These are phyloP conservation scores for Drosophila fungiperda DNA, from an alignment of 2,888 invertebrate genomes.

Conservation along the genomic window DNA sequence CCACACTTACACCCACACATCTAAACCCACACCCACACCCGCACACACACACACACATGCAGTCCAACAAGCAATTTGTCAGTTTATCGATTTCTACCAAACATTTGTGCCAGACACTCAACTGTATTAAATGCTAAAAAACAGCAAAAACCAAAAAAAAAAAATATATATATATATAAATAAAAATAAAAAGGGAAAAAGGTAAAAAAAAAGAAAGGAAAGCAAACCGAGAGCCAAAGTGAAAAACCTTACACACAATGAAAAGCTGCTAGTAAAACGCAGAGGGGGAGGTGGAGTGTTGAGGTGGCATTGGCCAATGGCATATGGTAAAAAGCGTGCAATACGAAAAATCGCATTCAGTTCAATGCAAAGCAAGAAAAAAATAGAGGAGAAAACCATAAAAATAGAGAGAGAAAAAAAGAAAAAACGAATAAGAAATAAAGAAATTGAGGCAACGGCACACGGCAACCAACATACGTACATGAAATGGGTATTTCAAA, in stretches of 20 bases:
- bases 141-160: constrained; percentile 62
- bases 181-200: constrained; percentile 5
- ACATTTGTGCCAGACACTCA: constrained; percentile 82
- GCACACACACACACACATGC: constrained; percentile 38
- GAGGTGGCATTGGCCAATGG: constrained; percentile 70
- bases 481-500: constrained; percentile 79
- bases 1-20: constrained; percentile 53
- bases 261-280: constrained; percentile 67
- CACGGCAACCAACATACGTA: constrained; percentile 54
- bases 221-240: constrained; percentile 62
- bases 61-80: constrained; percentile 82
- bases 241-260: constrained; percentile 81
- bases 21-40: constrained; percentile 9
- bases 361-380: constrained; percentile 51
- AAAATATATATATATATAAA: constrained; percentile 12
- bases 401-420: constrained; percentile 36
- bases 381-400: constrained; percentile 30
- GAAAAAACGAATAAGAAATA: constrained; percentile 21
- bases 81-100: constrained; percentile 83
- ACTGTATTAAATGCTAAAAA: constrained; percentile 81
- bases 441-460: constrained; percentile 54
- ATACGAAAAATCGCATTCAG: constrained; percentile 75
- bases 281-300: constrained; percentile 2
- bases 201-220: constrained; percentile 19
- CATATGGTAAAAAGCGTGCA: constrained; percentile 82